phyloP scores from a whole-genome alignment of 2,797 vertebrate species.

The Ptychobarbus kaznakovi region DNA sequence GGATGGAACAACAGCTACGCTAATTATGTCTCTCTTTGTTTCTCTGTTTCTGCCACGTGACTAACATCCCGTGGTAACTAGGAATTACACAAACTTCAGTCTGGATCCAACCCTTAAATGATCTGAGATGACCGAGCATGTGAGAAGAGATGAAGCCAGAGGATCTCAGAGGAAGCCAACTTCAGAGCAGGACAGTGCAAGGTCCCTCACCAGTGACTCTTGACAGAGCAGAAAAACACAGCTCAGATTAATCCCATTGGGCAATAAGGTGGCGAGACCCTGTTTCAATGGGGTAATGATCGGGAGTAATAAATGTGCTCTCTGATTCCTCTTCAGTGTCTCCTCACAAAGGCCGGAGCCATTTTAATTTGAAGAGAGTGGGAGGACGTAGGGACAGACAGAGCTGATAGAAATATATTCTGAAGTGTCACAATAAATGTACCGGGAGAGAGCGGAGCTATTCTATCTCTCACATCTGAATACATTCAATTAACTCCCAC shows the following conservation, averaged over 20 bases:
- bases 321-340: slow-evolving; percentile 92
- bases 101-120: too few relatives aligned
- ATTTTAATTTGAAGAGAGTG: slow-evolving; percentile 95
- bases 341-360: slow-evolving; percentile 89
- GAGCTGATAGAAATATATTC: slow-evolving; percentile 73
- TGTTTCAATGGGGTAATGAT: slow-evolving; percentile 98
- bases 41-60: too few relatives aligned
- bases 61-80: too few relatives aligned
- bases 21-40: too few relatives aligned
- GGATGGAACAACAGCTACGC: too few relatives aligned
- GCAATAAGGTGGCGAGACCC: slow-evolving; percentile 75
- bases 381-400: slow-evolving; percentile 72
- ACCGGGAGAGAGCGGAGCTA: slow-evolving; percentile 78
- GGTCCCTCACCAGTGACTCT: slow-evolving; percentile 6
- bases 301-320: slow-evolving; percentile 96
- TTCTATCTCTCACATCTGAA: slow-evolving; percentile 88
- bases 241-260: slow-evolving; percentile 89
- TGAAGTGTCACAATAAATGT: slow-evolving; percentile 78
- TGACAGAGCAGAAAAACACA: slow-evolving; percentile 67
- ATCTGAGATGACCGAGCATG: too few relatives aligned
- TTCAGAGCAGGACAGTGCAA: slow-evolving; percentile 6
- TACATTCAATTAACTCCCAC: slow-evolving; percentile 82
- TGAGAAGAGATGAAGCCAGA: too few relatives aligned
- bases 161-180: too few relatives aligned
- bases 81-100: too few relatives aligned